A percentile compares a stretch with the other conserved stretches of the same genome.
phyloP scores from a whole-genome alignment of 2,113 vertebrate species.

The Chlorodrepanis virens region DNA sequence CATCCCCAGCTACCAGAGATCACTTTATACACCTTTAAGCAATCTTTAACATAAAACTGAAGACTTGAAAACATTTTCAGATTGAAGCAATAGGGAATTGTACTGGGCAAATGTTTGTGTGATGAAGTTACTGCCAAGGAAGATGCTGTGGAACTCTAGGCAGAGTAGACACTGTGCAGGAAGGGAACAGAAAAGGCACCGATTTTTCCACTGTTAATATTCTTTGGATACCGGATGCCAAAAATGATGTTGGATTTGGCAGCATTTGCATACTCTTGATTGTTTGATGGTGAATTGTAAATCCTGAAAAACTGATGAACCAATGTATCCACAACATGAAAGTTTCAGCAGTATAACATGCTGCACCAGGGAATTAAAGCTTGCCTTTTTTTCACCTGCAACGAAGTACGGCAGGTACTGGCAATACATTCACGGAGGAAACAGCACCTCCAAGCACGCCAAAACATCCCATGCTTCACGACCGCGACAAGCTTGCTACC shows the following conservation, averaged over 20 bases:
- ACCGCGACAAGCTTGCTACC: rapidly evolving
- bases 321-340: rapidly evolving
- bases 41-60: not conserved
- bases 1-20: not conserved
- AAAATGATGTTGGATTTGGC: not conserved
- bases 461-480: not conserved
- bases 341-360: not conserved
- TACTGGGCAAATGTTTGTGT: rapidly evolving
- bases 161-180: not conserved
- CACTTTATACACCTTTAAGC: not conserved
- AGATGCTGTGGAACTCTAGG: not conserved
- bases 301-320: not conserved
- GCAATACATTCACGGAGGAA: rapidly evolving
- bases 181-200: not conserved
- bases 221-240: not conserved
- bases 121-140: not conserved
- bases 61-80: not conserved
- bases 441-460: rapidly evolving
- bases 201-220: rapidly evolving
- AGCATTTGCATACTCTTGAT: rapidly evolving
- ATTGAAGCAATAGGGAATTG: not conserved
- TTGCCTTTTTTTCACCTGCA: not conserved
- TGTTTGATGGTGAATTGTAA: not conserved
- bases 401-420: rapidly evolving
- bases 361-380: not conserved